phyloP scores from a whole-genome alignment of 2,797 vertebrate genomes.

The Rachycentron canadum region DNA sequence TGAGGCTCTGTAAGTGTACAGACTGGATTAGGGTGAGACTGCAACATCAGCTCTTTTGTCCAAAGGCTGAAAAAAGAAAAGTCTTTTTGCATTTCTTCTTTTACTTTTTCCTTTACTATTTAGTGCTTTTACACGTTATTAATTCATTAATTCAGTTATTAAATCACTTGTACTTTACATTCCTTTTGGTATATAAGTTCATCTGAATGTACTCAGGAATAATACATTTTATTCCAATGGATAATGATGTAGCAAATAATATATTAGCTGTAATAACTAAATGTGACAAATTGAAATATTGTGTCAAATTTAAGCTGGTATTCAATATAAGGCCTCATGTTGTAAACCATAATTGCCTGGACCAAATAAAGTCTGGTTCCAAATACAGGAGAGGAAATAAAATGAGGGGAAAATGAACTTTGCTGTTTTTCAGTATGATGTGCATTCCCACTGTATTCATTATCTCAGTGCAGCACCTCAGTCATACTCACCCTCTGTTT shows the following conservation, averaged over 20 bases:
- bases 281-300: neutral
- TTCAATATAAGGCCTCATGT: neutral
- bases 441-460: neutral
- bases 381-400: neutral
- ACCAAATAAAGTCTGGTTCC: neutral
- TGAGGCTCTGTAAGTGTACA: constrained; percentile 24
- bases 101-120: neutral
- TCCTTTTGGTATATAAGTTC: neutral
- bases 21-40: constrained; percentile 21
- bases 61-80: constrained; percentile 8
- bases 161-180: neutral
- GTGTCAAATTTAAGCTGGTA: neutral
- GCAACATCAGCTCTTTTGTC: constrained; percentile 33
- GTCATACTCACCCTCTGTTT: neutral
- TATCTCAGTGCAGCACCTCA: neutral
- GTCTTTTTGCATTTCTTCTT: neutral
- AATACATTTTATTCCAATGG: neutral
- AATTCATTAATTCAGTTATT: neutral
- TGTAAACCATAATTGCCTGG: neutral
- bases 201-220: neutral
- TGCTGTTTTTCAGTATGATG: neutral
- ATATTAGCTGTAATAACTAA: neutral
- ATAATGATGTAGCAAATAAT: neutral
- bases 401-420: neutral
- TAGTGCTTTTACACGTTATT: neutral